Evolutionary conservation across 1,140 invertebrate species (phyloP).

Genomic region (Fopius arisanus): DNA sequence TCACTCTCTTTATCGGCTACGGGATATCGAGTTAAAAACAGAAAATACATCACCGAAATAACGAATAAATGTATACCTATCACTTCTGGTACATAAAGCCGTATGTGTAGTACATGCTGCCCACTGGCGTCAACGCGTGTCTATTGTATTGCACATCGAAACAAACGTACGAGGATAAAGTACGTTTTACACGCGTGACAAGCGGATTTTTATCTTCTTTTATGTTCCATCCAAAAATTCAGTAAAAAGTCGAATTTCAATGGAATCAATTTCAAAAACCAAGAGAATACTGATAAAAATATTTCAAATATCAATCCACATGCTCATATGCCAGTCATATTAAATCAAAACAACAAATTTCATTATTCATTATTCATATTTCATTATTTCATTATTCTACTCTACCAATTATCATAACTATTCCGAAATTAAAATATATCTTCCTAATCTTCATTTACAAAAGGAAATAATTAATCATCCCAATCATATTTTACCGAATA

Average conservation of each 20-base stretch:
- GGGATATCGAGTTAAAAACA: slow-evolving; percentile 19
- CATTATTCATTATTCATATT: no score
- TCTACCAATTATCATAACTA: no score
- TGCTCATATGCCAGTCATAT: no score
- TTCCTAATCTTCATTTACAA: no score
- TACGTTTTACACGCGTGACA: not conserved
- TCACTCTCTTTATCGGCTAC: not conserved
- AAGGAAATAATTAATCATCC: no score
- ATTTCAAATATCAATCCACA: no score
- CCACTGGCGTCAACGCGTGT: not conserved
- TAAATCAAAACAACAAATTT: no score
- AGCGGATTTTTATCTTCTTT: not conserved
- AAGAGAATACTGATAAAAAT: no score
- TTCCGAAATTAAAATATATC: no score
- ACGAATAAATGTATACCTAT: slow-evolving; percentile 32
- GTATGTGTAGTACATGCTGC: not conserved
- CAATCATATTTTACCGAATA: no score
- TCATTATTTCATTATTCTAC: no score
- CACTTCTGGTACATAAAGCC: slow-evolving; percentile 31
- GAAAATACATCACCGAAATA: slow-evolving; percentile 25
- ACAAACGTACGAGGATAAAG: not conserved
- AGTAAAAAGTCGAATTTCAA: not conserved
- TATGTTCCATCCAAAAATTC: not conserved
- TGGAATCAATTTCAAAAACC: not conserved
- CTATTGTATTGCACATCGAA: not conserved